Evolutionary conservation across 2,888 invertebrate species (phyloP).

Genomic region (Seira sanloemensis): DNA sequence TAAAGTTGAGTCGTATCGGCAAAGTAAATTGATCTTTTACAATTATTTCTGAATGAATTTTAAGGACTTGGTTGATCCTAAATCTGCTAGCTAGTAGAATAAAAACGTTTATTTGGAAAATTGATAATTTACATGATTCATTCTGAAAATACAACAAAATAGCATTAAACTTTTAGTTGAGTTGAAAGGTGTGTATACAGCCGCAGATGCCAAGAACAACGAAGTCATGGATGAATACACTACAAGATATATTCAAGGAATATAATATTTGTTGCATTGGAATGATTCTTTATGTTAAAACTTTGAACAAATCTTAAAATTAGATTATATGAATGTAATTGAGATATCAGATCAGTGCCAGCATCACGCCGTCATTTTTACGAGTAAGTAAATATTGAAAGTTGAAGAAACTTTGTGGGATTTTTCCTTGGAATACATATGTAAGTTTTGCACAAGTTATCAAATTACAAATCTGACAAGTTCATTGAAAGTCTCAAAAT

Average conservation of each 20-base stretch:
- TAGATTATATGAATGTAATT: not conserved
- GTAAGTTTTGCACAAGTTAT: no score
- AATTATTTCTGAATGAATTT: no score
- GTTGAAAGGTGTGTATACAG: not conserved
- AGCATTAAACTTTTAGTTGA: not conserved
- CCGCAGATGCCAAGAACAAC: not conserved
- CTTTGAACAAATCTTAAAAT: not conserved
- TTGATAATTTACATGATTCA: no score
- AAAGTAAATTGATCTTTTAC: no score
- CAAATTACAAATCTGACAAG: no score
- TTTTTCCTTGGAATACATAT: not conserved
- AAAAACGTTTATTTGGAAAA: no score
- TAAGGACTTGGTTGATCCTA: no score
- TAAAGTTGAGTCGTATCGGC: no score
- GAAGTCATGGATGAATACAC: conserved; percentile 4
- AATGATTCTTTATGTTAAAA: no score
- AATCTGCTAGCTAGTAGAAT: no score
- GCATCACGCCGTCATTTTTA: not conserved
- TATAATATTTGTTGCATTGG: not conserved
- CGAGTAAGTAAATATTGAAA: not conserved
- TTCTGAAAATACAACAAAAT: not conserved
- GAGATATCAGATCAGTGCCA: not conserved
- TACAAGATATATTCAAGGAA: not conserved
- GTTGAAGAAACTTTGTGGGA: not conserved
- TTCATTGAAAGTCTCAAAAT: no score